Conservation (phyloP, 2,113 vertebrate species). For the Chloropsis cyanopogon region DNA sequence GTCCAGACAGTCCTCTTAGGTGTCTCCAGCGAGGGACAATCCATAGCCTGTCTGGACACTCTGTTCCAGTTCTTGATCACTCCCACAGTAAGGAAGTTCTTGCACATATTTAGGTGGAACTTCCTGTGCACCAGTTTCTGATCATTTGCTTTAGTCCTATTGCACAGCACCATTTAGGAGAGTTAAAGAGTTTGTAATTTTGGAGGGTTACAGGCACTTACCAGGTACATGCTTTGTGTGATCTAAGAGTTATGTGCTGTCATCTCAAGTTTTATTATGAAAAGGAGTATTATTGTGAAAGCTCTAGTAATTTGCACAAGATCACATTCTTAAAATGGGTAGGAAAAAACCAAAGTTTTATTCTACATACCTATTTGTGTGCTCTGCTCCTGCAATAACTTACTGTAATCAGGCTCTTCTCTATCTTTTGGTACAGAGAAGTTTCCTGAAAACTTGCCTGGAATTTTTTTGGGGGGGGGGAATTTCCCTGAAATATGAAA, state of each 20-base stretch:
- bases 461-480: not conserved
- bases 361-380: not conserved
- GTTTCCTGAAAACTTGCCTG: not conserved
- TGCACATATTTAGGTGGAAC: not conserved
- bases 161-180: not conserved
- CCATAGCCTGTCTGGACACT: not conserved
- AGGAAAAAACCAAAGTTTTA: accelerated
- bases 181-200: not conserved
- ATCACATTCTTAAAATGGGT: not conserved
- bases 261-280: not conserved
- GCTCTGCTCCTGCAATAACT: not conserved
- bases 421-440: not conserved
- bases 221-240: not conserved
- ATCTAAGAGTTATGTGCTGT: not conserved
- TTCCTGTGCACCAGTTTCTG: not conserved
- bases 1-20: not conserved
- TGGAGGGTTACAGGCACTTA: not conserved
- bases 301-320: not conserved
- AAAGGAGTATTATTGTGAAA: not conserved
- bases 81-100: not conserved
- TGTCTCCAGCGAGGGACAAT: not conserved
- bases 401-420: not conserved
- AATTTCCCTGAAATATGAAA: not conserved
- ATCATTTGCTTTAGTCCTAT: not conserved
- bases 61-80: not conserved